Conservation (phyloP, 2,113 vertebrate genomes). For the Eretmochelys imbricata region DNA sequence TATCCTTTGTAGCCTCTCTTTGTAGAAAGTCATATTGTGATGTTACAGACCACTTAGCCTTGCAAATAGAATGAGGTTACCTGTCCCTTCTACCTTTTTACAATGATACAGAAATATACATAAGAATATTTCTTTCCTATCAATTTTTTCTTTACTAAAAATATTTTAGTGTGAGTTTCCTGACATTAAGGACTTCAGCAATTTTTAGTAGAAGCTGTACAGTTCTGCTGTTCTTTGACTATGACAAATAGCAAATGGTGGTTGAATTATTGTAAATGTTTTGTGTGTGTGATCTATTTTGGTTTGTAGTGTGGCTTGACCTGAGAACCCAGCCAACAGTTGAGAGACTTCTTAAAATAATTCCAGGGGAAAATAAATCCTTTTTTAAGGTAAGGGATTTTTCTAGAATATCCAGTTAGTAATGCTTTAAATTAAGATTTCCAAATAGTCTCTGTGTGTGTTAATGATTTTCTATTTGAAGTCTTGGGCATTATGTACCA, state of each 20-base stretch:
- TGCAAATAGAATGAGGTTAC: background rate
- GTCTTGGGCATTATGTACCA: background rate
- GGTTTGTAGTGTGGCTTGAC: conserved; percentile 93
- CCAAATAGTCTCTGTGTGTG: background rate
- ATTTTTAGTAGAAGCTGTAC: background rate
- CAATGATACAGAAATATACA: background rate
- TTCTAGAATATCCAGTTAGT: conserved; percentile 6
- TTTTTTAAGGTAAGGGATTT: conserved; percentile 90
- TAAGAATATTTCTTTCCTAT: background rate
- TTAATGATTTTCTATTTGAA: background rate
- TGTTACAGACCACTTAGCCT: background rate
- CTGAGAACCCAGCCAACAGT: conserved; percentile 96
- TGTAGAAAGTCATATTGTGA: background rate
- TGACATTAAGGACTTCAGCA: background rate
- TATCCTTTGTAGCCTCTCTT: background rate
- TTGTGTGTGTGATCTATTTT: conserved; percentile 54
- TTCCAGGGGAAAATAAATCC: conserved; percentile 91
- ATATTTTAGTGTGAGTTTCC: background rate
- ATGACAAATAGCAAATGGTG: background rate
- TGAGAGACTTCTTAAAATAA: conserved; percentile 91
- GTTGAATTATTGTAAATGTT: background rate
- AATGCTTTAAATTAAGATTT: background rate
- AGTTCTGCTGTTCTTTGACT: background rate
- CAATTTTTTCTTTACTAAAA: background rate
- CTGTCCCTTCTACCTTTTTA: background rate